phyloP scores from a whole-genome alignment of 1,140 invertebrate genomes.

The Pantala flavescens region DNA sequence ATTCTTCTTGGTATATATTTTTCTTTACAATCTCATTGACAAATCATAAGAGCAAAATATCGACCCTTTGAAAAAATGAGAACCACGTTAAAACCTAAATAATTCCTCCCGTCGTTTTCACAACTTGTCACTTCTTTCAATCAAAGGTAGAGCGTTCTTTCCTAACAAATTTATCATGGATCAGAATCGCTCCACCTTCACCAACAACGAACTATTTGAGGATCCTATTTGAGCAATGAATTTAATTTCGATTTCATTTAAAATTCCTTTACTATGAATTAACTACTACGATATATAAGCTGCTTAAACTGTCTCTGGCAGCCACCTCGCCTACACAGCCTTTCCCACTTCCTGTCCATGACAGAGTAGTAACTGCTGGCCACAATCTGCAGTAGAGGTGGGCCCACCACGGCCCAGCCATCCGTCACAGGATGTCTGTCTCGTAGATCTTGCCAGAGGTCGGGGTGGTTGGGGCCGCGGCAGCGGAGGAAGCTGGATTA shows the following conservation, averaged over 20 bases:
- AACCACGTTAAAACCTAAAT: background rate
- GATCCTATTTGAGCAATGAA: background rate
- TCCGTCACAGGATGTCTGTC: constrained; percentile 62
- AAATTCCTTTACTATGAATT: constrained; percentile 4
- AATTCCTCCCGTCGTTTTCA: background rate
- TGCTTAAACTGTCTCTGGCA: background rate
- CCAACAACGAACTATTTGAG: background rate
- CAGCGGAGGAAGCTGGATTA: constrained; percentile 19
- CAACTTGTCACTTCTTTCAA: background rate
- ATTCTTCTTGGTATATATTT: background rate
- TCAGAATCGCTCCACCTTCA: background rate
- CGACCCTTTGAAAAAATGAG: background rate
- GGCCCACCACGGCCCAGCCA: background rate
- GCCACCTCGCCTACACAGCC: constrained; percentile 5
- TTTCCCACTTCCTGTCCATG: constrained; percentile 3
- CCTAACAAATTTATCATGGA: background rate
- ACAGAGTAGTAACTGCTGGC: constrained; percentile 7
- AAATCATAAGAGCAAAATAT: background rate
- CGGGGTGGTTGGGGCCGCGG: constrained; percentile 21
- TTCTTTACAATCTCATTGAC: background rate
- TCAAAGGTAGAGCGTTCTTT: background rate
- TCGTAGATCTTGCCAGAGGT: constrained; percentile 71
- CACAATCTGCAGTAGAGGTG: constrained; percentile 3
- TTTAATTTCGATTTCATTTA: constrained; percentile 3
- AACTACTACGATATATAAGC: constrained; percentile 7